phyloP scores from a whole-genome alignment of 2,888 invertebrate species.

The Beris chalybata region DNA sequence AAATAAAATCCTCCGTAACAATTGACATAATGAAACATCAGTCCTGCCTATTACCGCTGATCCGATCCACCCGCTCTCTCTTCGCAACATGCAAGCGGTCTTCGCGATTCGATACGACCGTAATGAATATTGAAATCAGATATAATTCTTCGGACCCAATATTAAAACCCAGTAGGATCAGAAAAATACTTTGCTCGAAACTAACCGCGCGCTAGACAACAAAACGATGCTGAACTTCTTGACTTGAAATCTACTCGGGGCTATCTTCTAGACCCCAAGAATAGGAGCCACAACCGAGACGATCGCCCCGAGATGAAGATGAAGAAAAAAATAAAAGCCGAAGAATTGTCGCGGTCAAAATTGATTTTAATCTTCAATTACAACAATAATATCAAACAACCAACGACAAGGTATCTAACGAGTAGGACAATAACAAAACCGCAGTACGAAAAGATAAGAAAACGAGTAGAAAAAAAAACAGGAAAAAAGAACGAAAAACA shows the following conservation, averaged over 20 bases:
- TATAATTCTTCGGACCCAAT: constrained; percentile 1
- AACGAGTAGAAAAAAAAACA: too few relatives aligned
- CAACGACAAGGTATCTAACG: not conserved
- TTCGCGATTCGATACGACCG: not conserved
- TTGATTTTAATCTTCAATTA: constrained; percentile 10
- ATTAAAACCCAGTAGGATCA: not conserved
- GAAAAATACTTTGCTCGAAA: not conserved
- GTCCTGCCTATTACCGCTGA: too few relatives aligned
- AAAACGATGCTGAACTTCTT: not conserved
- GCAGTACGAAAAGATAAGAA: too few relatives aligned
- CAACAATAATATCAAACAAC: constrained; percentile 5
- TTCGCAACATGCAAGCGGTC: too few relatives aligned
- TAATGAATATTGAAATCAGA: constrained; percentile 10
- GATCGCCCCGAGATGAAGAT: not conserved
- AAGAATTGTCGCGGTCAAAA: constrained; percentile 10
- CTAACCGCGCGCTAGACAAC: not conserved
- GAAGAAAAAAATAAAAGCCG: not conserved
- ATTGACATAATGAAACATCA: constrained; percentile 10
- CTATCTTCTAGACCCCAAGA: too few relatives aligned
- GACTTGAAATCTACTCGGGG: too few relatives aligned
- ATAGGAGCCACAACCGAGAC: too few relatives aligned
- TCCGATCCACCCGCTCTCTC: too few relatives aligned
- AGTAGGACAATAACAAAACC: constrained; percentile 3
- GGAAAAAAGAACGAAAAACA: too few relatives aligned
- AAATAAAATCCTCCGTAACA: not conserved